These are phyloP conservation scores for Cephus pulcher DNA, from an alignment of 2,888 invertebrate genomes.

Conservation along the genomic window DNA sequence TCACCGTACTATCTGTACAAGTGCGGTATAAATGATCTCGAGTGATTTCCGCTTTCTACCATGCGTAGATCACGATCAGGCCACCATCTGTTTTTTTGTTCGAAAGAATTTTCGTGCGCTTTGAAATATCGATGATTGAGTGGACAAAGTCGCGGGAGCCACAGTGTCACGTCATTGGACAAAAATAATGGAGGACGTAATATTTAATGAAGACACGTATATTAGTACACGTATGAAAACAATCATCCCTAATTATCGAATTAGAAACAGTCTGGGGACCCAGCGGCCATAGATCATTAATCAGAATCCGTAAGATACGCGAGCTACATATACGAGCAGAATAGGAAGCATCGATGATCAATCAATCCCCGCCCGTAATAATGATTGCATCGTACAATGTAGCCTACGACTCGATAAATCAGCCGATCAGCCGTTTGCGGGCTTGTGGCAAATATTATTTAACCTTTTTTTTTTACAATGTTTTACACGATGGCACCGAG, in stretches of 20 bases:
- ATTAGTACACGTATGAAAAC: background rate
- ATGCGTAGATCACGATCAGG: background rate
- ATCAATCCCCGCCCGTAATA: background rate
- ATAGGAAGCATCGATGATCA: background rate
- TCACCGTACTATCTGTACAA: background rate
- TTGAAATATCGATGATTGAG: background rate
- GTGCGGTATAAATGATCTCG: background rate
- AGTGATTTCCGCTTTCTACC: background rate
- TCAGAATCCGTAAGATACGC: background rate
- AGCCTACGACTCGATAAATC: background rate
- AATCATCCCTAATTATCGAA: background rate
- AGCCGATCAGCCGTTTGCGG: background rate
- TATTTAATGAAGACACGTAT: background rate
- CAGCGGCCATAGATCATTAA: background rate
- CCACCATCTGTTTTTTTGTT: background rate
- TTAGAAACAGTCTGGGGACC: background rate
- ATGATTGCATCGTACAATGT: background rate
- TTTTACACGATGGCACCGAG: background rate
- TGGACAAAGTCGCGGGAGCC: background rate
- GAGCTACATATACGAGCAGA: background rate
- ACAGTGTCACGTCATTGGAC: background rate
- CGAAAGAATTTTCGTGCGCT: background rate
- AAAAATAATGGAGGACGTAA: background rate
- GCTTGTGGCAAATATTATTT: background rate
- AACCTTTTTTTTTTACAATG: background rate